These are phyloP conservation scores for Colostygia pectinataria DNA, from an alignment of 2,888 invertebrate genomes.

Conservation along the genomic window DNA sequence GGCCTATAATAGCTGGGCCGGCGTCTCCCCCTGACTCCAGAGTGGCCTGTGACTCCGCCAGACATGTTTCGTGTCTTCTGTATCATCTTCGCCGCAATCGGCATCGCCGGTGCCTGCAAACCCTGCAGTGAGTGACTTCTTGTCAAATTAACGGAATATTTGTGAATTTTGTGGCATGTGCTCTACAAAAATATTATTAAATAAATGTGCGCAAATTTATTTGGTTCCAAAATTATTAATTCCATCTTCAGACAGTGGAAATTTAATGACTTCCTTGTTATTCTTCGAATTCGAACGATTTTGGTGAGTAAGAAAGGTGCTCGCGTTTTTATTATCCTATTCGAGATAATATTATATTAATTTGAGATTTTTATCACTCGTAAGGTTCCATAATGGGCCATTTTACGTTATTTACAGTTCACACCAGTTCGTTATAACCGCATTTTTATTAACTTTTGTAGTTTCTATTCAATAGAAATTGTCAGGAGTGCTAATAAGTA, in stretches of 20 bases:
- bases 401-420: slow-evolving; percentile 33
- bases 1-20: slow-evolving; percentile 81
- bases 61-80: slow-evolving; percentile 76
- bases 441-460: slow-evolving; percentile 40
- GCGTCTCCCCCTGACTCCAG: slow-evolving; percentile 77
- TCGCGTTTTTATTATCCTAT: slow-evolving; percentile 24
- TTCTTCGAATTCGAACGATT: slow-evolving; percentile 30
- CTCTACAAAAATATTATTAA: background rate
- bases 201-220: slow-evolving; percentile 13
- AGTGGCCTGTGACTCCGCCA: slow-evolving; percentile 68
- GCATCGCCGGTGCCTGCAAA: slow-evolving; percentile 63
- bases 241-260: slow-evolving; percentile 4
- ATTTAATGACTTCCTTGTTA: slow-evolving; percentile 6
- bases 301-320: slow-evolving; percentile 32
- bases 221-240: slow-evolving; percentile 2
- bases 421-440: slow-evolving; percentile 30
- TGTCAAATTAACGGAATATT: slow-evolving; percentile 16
- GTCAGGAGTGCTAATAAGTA: slow-evolving; percentile 54
- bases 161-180: slow-evolving; percentile 28
- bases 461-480: slow-evolving; percentile 48
- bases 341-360: slow-evolving; percentile 23
- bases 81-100: slow-evolving; percentile 62
- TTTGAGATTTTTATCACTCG: slow-evolving; percentile 25
- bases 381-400: slow-evolving; percentile 27
- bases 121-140: slow-evolving; percentile 75